These are phyloP conservation scores for Cyclophora punctaria DNA, from an alignment of 2,888 invertebrate species.

Conservation along the genomic window DNA sequence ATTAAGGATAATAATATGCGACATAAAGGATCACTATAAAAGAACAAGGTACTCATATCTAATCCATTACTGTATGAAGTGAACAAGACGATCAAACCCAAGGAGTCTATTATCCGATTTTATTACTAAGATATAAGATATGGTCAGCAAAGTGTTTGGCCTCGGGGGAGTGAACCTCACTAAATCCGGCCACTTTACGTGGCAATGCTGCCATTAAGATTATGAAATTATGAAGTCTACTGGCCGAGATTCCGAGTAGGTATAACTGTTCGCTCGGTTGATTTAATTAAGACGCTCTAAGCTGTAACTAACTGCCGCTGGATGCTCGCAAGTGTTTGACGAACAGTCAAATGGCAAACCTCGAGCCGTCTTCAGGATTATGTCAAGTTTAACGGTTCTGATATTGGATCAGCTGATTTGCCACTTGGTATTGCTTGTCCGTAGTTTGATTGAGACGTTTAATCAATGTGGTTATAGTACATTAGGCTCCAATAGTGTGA, in stretches of 20 bases:
- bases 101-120: constrained; percentile 41
- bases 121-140: constrained; percentile 51
- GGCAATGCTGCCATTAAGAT: constrained; percentile 57
- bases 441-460: too few species aligned
- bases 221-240: constrained; percentile 68
- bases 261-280: constrained; percentile 31
- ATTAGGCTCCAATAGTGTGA: too few species aligned
- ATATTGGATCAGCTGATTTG: too few species aligned
- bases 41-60: constrained; percentile 11
- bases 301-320: constrained; percentile 18
- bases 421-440: too few species aligned
- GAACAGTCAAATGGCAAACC: not conserved
- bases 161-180: constrained; percentile 46
- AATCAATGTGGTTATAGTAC: too few species aligned
- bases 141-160: constrained; percentile 55
- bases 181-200: constrained; percentile 63
- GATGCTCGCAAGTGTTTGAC: constrained; percentile 4
- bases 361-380: not conserved
- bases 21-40: constrained; percentile 10
- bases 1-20: constrained; percentile 12
- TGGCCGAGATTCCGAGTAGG: constrained; percentile 51
- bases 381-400: too few species aligned
- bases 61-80: constrained; percentile 22
- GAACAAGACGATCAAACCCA: constrained; percentile 30
- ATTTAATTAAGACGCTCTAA: constrained; percentile 35